Evolutionary conservation across 2,113 vertebrate species (phyloP), one percentile per base, ranked within the genome.

Genomic region (Paradoxurus hermaphroditus): DNA sequence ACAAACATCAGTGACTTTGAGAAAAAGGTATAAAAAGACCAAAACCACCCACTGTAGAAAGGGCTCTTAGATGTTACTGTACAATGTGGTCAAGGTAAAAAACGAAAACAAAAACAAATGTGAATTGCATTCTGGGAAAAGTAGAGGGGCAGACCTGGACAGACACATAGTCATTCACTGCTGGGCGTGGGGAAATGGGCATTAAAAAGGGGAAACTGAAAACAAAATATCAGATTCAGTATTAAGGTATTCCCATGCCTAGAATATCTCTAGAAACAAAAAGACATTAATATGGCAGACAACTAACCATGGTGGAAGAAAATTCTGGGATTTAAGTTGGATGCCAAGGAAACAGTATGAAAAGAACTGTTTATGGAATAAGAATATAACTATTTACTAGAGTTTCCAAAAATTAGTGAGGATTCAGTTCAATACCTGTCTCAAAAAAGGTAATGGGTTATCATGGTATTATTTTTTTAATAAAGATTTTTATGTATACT

Each of bases 11-110:
- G 98, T 97, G 98, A 98, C 98, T 98, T 97, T 98, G 98, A 99
- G 98, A 99, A 98, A 99, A 98, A 99, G 98, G 98, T 98, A 98
- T 98, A 99, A 98, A 99, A 99, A 99, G 98, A 98, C 98, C 98
- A 98, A 98, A 98, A 98, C 98, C 98, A 98, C 98, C 98, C 98
- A 98, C 98, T 98, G 98, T 98, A 99, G 99, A 99, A 99, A 98
- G 98, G 98, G 97, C 90, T 98, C 97, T 94, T 97, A 86, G 97
- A 98, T 98, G 98, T 97, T 97, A 98, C 95, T 98, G 97, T 98
- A 98, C 98, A 98, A 96, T 98, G 98, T 97, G 95, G 98, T 97
- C 97, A 98, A 97, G 98, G 97, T 83, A 19, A 93, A 91, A 70
- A 59, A 59, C 8, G 21, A 23, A 44, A 75, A 44, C 62, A 44